Evolutionary conservation across 1,140 invertebrate genomes (phyloP), one percentile per base, ranked within the genome.

Genomic region (Panulirus ornatus): DNA sequence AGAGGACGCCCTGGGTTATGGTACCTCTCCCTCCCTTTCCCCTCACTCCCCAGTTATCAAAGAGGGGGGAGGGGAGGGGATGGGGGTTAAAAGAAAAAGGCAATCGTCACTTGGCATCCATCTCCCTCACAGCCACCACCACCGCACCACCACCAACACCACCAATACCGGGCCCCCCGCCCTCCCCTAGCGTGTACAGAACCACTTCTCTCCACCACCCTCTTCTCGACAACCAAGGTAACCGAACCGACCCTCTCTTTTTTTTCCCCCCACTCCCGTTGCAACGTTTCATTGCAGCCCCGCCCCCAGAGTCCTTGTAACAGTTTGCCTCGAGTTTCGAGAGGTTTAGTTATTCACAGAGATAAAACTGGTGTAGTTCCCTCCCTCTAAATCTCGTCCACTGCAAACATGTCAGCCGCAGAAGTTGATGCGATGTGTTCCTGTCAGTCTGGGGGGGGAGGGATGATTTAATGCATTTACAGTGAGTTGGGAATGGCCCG

Each of bases 281-380:
- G 51, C 11, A 58, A 19, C 51, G 9, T 22, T 3, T 2, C 51
- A 3, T 19, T 0, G 2, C 16, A 3, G 16, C 36, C 6, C 75
- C 36, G 14, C 38, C 34, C n/a, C n/a, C 27, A 8, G 27, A 27
- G n/a, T 79, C 44, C 27, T 27, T 22, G 19, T 16, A 40, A 79
- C n/a, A 79, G 34, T 79, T 79, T 9, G 19, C 3, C 19, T 19
- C 3, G 47, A 58, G 78, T 81, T 81, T 38, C 47, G 16, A 81
- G 27, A 81, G 78, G 27, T 58, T 81, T 42, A 19, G 30, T 54
- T 58, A 81, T 42, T 81, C 42, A 47, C 5, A 14, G 44, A 47
- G 44, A 47, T 5, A 47, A 47, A 47, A 47, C 44, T 47, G 14
- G 44, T 11, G 5, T 47, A 14, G 44, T 47, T 47, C 14, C 44